These are phyloP conservation scores for Dromiciops gliroides DNA, from an alignment of 2,113 vertebrate species.

Conservation along the genomic window DNA sequence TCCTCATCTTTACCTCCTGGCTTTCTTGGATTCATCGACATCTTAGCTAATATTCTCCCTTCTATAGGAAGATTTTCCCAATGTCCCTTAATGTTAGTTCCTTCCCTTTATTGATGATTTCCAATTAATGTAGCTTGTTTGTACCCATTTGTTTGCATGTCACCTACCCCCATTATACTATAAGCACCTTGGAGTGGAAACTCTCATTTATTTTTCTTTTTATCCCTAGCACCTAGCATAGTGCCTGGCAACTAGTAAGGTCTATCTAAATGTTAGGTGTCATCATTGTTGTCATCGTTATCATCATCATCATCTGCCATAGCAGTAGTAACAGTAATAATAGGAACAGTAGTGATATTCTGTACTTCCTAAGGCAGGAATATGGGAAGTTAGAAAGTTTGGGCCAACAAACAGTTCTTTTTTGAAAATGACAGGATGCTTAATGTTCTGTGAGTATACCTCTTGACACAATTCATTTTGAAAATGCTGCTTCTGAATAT, in stretches of 20 bases:
- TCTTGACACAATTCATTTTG: background rate
- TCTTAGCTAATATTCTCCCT: background rate
- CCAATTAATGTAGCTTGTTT: background rate
- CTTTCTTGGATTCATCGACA: background rate
- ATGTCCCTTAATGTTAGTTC: background rate
- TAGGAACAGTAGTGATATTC: background rate
- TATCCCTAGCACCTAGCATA: background rate
- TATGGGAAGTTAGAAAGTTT: background rate
- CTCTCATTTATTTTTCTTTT: background rate
- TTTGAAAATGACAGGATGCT: background rate
- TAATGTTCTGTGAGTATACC: background rate
- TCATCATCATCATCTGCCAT: no score
- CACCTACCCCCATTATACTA: background rate
- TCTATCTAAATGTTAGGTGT: background rate
- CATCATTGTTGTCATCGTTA: no score
- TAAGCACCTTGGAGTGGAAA: background rate
- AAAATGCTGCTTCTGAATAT: conserved; percentile 9
- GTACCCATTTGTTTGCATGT: background rate
- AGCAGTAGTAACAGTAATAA: no score
- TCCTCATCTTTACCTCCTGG: background rate
- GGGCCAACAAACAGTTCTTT: background rate
- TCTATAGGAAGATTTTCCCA: background rate
- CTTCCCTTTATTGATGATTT: background rate
- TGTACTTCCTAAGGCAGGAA: background rate
- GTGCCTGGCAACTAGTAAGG: background rate